Evolutionary conservation across 1,140 invertebrate species (phyloP), one percentile per base, ranked within the genome.

Genomic region (Megalonaias nervosa): DNA sequence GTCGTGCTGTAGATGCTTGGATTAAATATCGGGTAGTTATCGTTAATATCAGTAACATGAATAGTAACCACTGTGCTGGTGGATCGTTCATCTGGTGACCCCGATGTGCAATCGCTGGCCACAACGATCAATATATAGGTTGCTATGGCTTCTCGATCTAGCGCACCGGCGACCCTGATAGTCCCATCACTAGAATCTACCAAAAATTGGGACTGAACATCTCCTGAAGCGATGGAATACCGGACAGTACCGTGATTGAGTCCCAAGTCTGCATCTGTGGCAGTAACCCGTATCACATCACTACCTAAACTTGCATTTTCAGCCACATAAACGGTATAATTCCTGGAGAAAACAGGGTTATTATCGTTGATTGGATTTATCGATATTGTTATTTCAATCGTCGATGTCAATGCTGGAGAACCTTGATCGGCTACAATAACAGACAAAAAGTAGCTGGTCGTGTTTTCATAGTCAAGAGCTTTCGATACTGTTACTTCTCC

Each of bases 1-100:
- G 21, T 19, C 60, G 65, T 38, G 16, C 55, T 31, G 38, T 23
- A 74, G 19, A 38, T 15, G 19, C n/a, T 65, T n/a, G 38, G 23
- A n/a, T 15, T 65, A 56, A 74, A 74, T 65, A 65, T 31, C 38
- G 71, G 71, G 38, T 65, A 74, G 60, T 74, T 74, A 23, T 74
- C 71, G 65, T 74, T 74, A 15, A 65, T 62, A 58, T 74, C 71
- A 14, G 55, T 48, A 17, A 74, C 62, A 38, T 21, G n/a, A 9
- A 74, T 58, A 31, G 17, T 19, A n/a, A 71, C 21, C 1, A 55
- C 14, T 9, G 68, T 71, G 15, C 14, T 56, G 13, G 57, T 0
- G 1, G 55, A 23, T 58, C 3, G 13, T 21, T 13, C 48, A 16
- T 23, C 31, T 17, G 15, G 55, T 48, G 56, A 58, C 15, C 13